These are phyloP conservation scores for Epinephelus malabaricus DNA, from an alignment of 2,797 vertebrate genomes.

Conservation along the genomic window DNA sequence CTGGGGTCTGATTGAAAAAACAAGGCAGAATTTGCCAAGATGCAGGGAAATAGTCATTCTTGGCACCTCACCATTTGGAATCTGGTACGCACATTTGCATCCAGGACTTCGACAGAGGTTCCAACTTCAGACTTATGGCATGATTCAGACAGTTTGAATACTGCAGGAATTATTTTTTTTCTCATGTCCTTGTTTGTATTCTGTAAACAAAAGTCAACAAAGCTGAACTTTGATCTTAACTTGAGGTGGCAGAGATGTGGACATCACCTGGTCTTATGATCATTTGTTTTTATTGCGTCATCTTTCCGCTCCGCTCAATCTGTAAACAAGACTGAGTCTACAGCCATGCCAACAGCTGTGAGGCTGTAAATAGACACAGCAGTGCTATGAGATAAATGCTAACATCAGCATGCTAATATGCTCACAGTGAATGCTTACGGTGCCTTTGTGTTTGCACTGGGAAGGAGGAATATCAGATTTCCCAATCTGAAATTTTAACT, in stretches of 20 bases:
- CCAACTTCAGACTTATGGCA: background rate
- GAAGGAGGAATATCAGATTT: too few species aligned
- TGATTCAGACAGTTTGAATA: background rate
- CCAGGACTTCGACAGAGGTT: background rate
- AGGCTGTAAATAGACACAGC: background rate
- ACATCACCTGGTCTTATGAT: too few species aligned
- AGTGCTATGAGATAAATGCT: background rate
- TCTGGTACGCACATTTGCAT: conserved; percentile 1
- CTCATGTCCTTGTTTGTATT: background rate
- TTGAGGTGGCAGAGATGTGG: conserved; percentile 1
- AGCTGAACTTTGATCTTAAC: background rate
- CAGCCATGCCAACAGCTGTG: background rate
- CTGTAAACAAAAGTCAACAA: conserved; percentile 3
- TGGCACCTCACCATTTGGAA: background rate
- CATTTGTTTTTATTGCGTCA: background rate
- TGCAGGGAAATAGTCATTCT: background rate
- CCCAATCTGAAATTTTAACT: too few species aligned
- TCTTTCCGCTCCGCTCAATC: background rate
- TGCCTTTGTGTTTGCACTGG: too few species aligned
- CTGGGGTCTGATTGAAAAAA: background rate
- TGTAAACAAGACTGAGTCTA: background rate
- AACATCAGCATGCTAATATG: background rate
- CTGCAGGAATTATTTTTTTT: background rate
- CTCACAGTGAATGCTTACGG: background rate
- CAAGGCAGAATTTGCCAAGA: background rate